These are phyloP conservation scores for Melinaea marsaeus DNA, from an alignment of 2,888 invertebrate genomes.

Conservation along the genomic window DNA sequence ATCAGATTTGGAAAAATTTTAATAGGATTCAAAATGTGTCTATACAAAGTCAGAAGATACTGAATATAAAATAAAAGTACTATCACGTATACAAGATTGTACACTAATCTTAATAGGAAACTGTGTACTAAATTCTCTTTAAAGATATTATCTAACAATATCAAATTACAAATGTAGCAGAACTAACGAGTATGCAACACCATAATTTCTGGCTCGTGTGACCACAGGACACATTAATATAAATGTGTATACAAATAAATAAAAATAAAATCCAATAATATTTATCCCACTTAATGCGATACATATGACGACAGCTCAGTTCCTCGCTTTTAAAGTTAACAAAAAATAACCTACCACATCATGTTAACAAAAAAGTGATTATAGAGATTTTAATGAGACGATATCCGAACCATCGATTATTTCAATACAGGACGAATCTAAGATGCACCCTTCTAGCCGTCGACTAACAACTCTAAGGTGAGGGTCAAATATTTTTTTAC, in stretches of 20 bases:
- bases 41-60: no score
- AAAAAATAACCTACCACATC: no score
- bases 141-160: no score
- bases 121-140: no score
- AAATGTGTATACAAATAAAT: constrained; percentile 23
- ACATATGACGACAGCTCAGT: constrained; percentile 16
- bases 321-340: constrained; percentile 26
- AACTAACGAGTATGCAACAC: background rate
- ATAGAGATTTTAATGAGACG: constrained; percentile 71
- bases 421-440: constrained; percentile 70
- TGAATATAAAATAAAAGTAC: no score
- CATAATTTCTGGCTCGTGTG: background rate
- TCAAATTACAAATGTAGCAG: no score
- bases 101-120: no score
- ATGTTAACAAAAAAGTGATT: constrained; percentile 48
- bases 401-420: constrained; percentile 62
- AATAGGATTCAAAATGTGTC: no score
- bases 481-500: constrained; percentile 67
- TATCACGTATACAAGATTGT: no score
- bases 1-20: no score
- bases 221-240: background rate
- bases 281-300: constrained; percentile 50
- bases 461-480: constrained; percentile 53
- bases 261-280: constrained; percentile 62
- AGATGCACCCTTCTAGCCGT: constrained; percentile 58